phyloP scores from a whole-genome alignment of 2,797 vertebrate species.

The Crocidura indochinensis region DNA sequence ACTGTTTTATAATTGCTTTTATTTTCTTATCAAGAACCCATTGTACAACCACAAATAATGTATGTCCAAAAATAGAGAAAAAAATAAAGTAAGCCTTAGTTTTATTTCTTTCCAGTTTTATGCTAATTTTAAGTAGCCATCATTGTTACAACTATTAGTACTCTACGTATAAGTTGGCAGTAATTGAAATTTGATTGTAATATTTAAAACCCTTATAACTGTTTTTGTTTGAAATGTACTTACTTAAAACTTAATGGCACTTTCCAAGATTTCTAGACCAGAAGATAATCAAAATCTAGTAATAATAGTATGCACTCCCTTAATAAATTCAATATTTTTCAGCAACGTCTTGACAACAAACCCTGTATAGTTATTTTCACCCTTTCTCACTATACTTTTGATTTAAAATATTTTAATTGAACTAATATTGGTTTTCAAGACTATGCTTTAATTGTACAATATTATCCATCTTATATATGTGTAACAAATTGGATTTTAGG shows the following conservation, averaged over 20 bases:
- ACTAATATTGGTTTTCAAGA: too few relatives aligned
- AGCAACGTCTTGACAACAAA: neutral
- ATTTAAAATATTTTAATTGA: neutral
- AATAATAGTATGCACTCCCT: neutral
- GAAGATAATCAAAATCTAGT: neutral
- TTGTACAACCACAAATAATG: neutral
- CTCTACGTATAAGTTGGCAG: neutral
- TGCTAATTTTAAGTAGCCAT: neutral
- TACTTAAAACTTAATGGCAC: neutral
- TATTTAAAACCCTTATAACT: neutral
- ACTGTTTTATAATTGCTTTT: neutral
- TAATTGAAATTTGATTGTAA: neutral
- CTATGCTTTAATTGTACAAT: too few relatives aligned
- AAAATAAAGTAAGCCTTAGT: neutral
- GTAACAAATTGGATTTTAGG: too few relatives aligned
- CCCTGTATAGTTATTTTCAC: neutral
- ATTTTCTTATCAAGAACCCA: neutral
- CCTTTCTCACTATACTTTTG: neutral
- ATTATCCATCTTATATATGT: too few relatives aligned
- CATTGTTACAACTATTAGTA: neutral
- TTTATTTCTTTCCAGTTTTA: slow-evolving; percentile 1
- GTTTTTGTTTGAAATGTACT: slow-evolving; percentile 8
- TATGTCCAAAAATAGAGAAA: neutral
- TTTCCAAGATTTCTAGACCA: neutral
- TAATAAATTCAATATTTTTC: neutral